phyloP scores from a whole-genome alignment of 2,888 invertebrate species.

The Agrochola litura region DNA sequence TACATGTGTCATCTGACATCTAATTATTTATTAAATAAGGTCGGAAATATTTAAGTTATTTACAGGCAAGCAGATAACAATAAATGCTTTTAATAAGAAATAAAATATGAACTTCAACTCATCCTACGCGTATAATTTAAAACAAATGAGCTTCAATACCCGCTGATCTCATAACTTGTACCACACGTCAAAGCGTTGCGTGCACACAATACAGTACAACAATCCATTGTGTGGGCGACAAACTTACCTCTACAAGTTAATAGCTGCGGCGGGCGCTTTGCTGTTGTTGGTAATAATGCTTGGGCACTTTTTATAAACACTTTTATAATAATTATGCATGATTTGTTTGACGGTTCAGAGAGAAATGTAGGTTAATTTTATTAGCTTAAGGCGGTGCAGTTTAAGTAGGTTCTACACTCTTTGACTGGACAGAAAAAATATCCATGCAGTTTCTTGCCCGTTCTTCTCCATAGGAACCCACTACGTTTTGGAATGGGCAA shows the following conservation, averaged over 20 bases:
- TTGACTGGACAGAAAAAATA: not conserved
- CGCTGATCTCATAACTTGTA: conserved; percentile 17
- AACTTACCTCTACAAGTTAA: conserved; percentile 46
- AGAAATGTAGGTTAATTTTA: conserved; percentile 16
- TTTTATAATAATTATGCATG: conserved; percentile 38
- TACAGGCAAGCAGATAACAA: not conserved
- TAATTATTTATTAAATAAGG: not conserved
- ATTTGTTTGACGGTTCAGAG: conserved; percentile 30
- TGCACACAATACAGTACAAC: conserved; percentile 40
- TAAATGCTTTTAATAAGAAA: not conserved
- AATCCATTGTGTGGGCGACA: conserved; percentile 35
- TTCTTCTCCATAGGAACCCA: not conserved
- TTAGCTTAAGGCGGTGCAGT: not conserved
- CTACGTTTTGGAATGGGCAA: not conserved
- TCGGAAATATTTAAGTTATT: not conserved
- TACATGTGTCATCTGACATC: too few species aligned
- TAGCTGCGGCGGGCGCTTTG: conserved; percentile 28
- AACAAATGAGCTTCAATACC: too few species aligned
- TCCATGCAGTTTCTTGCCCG: not conserved
- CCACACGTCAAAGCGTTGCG: conserved; percentile 43
- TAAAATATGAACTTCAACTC: not conserved
- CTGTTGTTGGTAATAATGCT: conserved; percentile 21
- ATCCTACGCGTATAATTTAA: too few species aligned
- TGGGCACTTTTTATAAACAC: conserved; percentile 21
- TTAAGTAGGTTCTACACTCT: not conserved